phyloP scores from a whole-genome alignment of 2,797 vertebrate genomes.

The Fratercula arctica region DNA sequence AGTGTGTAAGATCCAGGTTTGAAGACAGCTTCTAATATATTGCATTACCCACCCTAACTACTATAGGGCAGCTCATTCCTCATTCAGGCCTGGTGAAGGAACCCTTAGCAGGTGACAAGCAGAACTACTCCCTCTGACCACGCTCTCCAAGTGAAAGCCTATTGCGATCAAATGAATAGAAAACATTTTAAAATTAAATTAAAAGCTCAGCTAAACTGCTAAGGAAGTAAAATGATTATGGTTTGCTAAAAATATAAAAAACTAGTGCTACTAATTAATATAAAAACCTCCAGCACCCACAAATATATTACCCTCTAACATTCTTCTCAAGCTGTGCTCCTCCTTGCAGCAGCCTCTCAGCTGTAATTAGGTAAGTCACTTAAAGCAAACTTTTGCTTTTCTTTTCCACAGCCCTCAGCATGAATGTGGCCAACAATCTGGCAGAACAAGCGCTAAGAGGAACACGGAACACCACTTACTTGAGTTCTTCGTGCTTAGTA shows the following conservation, averaged over 20 bases:
- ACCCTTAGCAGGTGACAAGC: background rate
- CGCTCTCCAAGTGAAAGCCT: background rate
- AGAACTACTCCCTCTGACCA: background rate
- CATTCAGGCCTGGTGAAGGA: background rate
- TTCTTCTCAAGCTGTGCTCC: background rate
- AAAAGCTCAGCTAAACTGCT: background rate
- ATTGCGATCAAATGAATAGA: background rate
- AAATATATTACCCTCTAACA: background rate
- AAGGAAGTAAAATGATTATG: background rate
- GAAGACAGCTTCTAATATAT: background rate
- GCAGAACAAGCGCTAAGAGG: background rate
- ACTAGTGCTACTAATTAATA: background rate
- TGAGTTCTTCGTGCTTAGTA: background rate
- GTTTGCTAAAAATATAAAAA: background rate
- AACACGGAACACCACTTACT: background rate
- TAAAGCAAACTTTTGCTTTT: background rate
- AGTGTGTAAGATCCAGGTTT: background rate
- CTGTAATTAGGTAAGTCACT: background rate
- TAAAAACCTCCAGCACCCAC: background rate
- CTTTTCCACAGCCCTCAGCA: background rate
- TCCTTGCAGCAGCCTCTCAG: background rate
- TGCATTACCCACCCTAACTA: background rate
- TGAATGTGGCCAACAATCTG: background rate
- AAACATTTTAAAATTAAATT: background rate
- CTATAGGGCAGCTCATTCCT: background rate